phyloP scores from a whole-genome alignment of 2,888 invertebrate species.

The Macrosiphum euphorbiae region DNA sequence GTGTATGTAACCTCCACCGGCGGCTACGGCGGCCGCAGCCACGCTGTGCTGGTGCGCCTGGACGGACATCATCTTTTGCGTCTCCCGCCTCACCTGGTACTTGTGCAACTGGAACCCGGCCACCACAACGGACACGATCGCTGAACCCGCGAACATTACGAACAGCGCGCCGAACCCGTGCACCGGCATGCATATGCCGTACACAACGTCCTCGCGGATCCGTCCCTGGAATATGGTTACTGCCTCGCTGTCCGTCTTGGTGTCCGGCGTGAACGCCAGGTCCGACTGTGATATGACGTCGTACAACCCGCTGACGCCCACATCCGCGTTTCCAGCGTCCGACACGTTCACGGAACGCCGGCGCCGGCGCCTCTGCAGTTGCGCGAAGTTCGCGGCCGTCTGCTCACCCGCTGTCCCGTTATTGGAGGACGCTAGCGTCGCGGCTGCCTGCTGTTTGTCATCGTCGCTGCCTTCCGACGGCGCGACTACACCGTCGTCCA shows the following conservation, averaged over 20 bases:
- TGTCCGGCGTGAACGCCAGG: conserved; percentile 88
- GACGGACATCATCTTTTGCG: conserved; percentile 69
- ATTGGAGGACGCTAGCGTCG: background rate
- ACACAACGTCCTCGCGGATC: conserved; percentile 88
- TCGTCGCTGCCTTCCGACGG: conserved; percentile 72
- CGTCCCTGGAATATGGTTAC: conserved; percentile 90
- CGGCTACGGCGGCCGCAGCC: conserved; percentile 61
- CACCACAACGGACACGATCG: conserved; percentile 87
- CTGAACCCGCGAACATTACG: conserved; percentile 87
- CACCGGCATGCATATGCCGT: conserved; percentile 91
- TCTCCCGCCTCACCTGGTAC: conserved; percentile 82
- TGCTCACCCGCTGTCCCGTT: conserved; percentile 69
- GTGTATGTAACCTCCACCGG: conserved; percentile 58
- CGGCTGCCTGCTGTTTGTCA: conserved; percentile 72
- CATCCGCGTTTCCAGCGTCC: conserved; percentile 85
- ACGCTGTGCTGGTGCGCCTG: conserved; percentile 68
- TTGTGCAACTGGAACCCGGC: conserved; percentile 86
- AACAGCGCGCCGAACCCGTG: conserved; percentile 90
- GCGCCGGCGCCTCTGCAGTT: conserved; percentile 71
- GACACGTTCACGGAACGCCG: conserved; percentile 78
- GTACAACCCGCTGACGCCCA: conserved; percentile 90
- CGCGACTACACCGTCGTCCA: conserved; percentile 27
- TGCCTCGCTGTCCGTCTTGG: conserved; percentile 77
- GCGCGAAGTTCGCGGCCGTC: conserved; percentile 65
- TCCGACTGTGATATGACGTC: conserved; percentile 94